Conservation (phyloP, 2,888 invertebrate species). For the Drosophila limbata region DNA sequence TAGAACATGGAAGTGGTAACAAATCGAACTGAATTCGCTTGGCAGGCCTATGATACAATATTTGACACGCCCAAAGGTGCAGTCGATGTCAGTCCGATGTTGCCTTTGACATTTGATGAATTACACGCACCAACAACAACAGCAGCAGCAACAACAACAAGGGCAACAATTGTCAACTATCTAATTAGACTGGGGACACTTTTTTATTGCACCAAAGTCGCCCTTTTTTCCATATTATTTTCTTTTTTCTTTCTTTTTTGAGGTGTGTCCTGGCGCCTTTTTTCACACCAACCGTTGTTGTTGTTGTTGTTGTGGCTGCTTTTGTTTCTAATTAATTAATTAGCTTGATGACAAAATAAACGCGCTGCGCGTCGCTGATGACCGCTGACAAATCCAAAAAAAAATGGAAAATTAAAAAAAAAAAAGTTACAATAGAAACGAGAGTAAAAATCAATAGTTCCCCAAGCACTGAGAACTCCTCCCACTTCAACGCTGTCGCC, state of each 20-base stretch:
- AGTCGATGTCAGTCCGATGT: conserved; percentile 58
- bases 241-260: conserved; percentile 29
- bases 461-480: neutral
- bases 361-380: conserved; percentile 60
- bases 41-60: conserved; percentile 39
- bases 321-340: conserved; percentile 77
- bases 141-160: conserved; percentile 32
- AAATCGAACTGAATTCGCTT: conserved; percentile 27
- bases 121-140: conserved; percentile 55
- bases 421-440: conserved; percentile 22
- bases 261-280: conserved; percentile 67
- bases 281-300: conserved; percentile 63
- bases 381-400: conserved; percentile 51
- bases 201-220: conserved; percentile 69
- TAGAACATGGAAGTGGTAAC: neutral
- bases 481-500: conserved; percentile 31
- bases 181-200: conserved; percentile 78
- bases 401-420: conserved; percentile 19
- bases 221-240: conserved; percentile 30
- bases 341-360: conserved; percentile 81
- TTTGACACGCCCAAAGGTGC: conserved; percentile 66
- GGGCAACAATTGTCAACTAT: conserved; percentile 65
- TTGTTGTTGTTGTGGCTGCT: conserved; percentile 34
- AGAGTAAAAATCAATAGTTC: conserved; percentile 66
- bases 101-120: conserved; percentile 78